A percentile compares a stretch with the other conserved stretches of the same genome.
phyloP scores from a whole-genome alignment of 2,113 vertebrate species.

The Ranitomeya imitator region DNA sequence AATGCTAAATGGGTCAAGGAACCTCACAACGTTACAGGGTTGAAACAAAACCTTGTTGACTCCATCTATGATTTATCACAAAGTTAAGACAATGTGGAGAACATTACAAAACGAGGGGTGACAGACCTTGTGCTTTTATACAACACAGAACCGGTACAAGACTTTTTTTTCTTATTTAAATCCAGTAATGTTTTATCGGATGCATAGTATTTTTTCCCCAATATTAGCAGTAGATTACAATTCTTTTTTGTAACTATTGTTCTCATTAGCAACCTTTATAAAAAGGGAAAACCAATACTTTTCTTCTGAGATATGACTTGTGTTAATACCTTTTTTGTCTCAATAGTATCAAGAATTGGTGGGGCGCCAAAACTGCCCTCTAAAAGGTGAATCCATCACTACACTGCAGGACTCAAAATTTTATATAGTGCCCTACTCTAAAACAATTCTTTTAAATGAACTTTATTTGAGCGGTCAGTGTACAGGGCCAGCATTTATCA shows the following conservation, averaged over 20 bases:
- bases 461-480: too few relatives aligned
- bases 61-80: background rate
- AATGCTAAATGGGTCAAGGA: background rate
- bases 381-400: background rate
- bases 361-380: background rate
- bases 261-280: background rate
- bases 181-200: background rate
- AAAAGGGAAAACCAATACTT: background rate
- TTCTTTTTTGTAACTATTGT: background rate
- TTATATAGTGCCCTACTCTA: background rate
- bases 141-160: background rate
- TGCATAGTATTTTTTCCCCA: background rate
- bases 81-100: background rate
- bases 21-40: background rate
- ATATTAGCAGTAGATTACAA: background rate
- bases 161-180: background rate
- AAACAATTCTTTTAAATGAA: background rate
- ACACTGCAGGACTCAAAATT: background rate
- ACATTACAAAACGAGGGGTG: background rate
- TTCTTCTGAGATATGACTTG: too few relatives aligned
- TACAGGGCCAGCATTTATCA: background rate
- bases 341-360: background rate
- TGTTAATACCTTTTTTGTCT: background rate
- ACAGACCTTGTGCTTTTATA: background rate
- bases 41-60: background rate